Base-by-base conservation (phyloP, 2,797 vertebrate species). In the Coreius guichenoti region DNA sequence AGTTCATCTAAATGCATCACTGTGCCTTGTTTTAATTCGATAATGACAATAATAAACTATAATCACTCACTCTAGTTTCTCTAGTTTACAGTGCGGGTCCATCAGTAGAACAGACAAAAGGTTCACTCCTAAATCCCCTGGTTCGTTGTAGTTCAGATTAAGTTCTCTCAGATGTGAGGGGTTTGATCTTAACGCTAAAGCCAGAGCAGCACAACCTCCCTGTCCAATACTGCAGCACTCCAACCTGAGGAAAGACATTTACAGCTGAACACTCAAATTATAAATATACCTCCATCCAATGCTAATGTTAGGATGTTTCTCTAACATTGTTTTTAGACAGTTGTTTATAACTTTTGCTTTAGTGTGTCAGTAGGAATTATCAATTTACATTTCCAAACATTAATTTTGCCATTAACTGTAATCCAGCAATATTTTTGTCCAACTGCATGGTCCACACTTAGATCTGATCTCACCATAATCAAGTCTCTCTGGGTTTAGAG, bases 61-160 rank as follows among this genome's bases (percentile, higher is more conserved):
- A 19, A 19, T 2, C n/a, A 73, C 70, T 74, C 47, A 74, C 72
- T 74, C n/a, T 74, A 74, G 72, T 74, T 74, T 74, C 72, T 74
- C 45, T 2, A 74, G 45, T 49, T 58, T 58, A 79, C 51, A 79
- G 36, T 5, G 17, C 0, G 33, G 58, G 14, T 63, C 8, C 76
- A 1, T 29, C 13, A 58, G 23, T 14, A 74, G 26, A 74, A 11
- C 2, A 49, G 45, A 74, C 4, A 74, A n/a, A 19, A 49, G 45
- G 16, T 0, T 31, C 8, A 49, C 45, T 74, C 72, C 72, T 5
- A 1, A 2, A 9, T 31, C 70, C 49, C 70, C 70, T 19, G 70
- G 70, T 19, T 49, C 70, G 2, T 74, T 74, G 70, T 19, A 74
- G 70, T 74, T 74, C 45, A 74, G 45, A 74, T 74, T 74, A 16